Conservation (phyloP, 1,140 invertebrate genomes). For the Brachionus angularis region DNA sequence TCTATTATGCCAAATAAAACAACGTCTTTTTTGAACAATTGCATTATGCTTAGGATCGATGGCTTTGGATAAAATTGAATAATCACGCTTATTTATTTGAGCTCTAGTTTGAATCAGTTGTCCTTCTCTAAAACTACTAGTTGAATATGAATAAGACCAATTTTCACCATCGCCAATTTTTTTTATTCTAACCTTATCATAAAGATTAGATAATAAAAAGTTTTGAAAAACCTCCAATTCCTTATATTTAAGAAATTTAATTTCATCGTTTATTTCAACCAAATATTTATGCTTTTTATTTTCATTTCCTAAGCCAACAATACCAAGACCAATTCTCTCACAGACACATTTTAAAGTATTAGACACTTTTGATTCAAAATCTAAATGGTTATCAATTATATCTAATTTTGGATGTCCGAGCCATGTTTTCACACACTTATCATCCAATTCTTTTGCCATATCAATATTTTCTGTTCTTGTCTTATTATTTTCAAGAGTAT, state of each 20-base stretch:
- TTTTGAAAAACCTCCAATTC: constrained; percentile 96
- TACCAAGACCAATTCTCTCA: constrained; percentile 73
- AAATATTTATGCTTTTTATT: constrained; percentile 92
- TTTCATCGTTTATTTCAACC: constrained; percentile 69
- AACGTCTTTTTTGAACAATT: constrained; percentile 86
- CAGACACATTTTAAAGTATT: constrained; percentile 68
- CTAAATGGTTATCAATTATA: constrained; percentile 93
- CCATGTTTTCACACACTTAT: constrained; percentile 73
- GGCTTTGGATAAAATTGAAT: constrained; percentile 75
- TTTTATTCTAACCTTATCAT: constrained; percentile 82
- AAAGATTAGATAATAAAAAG: constrained; percentile 82
- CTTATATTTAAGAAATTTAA: constrained; percentile 86
- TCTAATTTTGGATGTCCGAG: constrained; percentile 98
- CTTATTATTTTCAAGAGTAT: constrained; percentile 71
- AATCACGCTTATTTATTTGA: constrained; percentile 28
- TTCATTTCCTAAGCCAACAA: constrained; percentile 85
- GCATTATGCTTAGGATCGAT: constrained; percentile 86
- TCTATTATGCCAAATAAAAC: constrained; percentile 94
- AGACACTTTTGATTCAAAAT: constrained; percentile 93
- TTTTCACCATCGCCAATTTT: constrained; percentile 90
- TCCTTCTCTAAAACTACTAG: constrained; percentile 21
- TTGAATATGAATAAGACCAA: constrained; percentile 44
- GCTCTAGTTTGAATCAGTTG: constrained; percentile 16
- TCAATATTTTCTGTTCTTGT: constrained; percentile 72
- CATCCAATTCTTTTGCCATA: constrained; percentile 77